A percentile compares a stretch with the other conserved stretches of the same genome.
Conservation (phyloP, 2,888 invertebrate genomes). For the Heliconius hortense region DNA sequence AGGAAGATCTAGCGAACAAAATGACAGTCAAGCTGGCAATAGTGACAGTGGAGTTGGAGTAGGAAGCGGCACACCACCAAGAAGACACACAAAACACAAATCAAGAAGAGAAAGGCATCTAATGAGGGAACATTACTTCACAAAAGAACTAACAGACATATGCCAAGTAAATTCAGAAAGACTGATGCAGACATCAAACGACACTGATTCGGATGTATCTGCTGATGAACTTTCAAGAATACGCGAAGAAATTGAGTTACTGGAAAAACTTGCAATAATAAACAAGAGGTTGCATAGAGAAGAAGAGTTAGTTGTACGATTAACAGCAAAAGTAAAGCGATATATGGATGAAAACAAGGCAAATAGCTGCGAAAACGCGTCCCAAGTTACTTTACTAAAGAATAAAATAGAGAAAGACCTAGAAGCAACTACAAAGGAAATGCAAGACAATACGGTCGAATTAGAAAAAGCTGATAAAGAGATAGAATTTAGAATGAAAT, state of each 20-base stretch:
- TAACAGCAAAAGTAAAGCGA: constrained; percentile 84
- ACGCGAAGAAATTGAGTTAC: constrained; percentile 85
- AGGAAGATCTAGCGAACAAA: constrained; percentile 71
- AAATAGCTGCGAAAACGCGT: constrained; percentile 73
- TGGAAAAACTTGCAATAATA: constrained; percentile 87
- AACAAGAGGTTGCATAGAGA: constrained; percentile 88
- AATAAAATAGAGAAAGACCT: constrained; percentile 80
- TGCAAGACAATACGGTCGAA: constrained; percentile 77
- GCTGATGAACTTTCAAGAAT: constrained; percentile 81
- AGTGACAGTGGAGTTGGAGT: constrained; percentile 87
- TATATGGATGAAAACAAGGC: constrained; percentile 80
- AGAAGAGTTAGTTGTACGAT: constrained; percentile 86
- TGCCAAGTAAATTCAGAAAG: constrained; percentile 79
- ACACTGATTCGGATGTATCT: constrained; percentile 77
- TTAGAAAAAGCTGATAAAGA: constrained; percentile 77
- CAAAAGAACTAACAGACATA: constrained; percentile 78
- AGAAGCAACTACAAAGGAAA: constrained; percentile 75
- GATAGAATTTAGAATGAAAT: constrained; percentile 77
- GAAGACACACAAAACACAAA: constrained; percentile 78
- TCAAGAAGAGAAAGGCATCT: constrained; percentile 79
- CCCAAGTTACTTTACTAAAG: constrained; percentile 74
- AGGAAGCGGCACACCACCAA: constrained; percentile 84
- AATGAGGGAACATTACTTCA: constrained; percentile 80
- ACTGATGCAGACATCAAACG: constrained; percentile 67
- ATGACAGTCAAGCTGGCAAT: constrained; percentile 84